Percentiles rank a stretch among this genome's conserved stretches.
phyloP scores from a whole-genome alignment of 1,140 invertebrate genomes.

The Dendrolimus punctatus region DNA sequence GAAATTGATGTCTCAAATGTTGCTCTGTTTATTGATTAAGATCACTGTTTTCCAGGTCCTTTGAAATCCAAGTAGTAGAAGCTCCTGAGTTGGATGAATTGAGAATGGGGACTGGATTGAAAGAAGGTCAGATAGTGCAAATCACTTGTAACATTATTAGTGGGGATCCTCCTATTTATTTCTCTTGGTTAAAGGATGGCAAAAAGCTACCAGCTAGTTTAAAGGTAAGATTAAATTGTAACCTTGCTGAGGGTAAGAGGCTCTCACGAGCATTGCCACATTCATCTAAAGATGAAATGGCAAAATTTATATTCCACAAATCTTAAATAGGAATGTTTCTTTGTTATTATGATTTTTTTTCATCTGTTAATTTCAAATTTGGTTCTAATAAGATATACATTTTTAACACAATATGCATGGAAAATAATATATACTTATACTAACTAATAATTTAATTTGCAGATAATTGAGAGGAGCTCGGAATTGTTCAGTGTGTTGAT shows the following conservation, averaged over 20 bases:
- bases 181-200: slow-evolving; percentile 91
- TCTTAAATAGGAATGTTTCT: too few species aligned
- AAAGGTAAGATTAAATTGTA: slow-evolving; percentile 65
- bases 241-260: too few species aligned
- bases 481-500: slow-evolving; percentile 83
- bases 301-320: too few species aligned
- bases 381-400: too few species aligned
- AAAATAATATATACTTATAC: not conserved
- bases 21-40: not conserved
- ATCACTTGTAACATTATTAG: slow-evolving; percentile 93
- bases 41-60: slow-evolving; percentile 50
- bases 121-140: slow-evolving; percentile 90
- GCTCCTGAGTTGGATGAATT: slow-evolving; percentile 78
- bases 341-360: too few species aligned
- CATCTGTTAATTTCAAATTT: too few species aligned
- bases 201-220: slow-evolving; percentile 77
- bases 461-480: slow-evolving; percentile 79
- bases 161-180: slow-evolving; percentile 91
- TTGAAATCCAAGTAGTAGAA: slow-evolving; percentile 81
- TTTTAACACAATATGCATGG: not conserved
- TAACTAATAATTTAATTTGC: slow-evolving; percentile 12
- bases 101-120: slow-evolving; percentile 74
- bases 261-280: too few species aligned
- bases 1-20: too few species aligned
- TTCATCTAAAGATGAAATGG: too few species aligned